Conservation (phyloP, 2,888 invertebrate genomes). For the Chrysotoxum bicinctum region DNA sequence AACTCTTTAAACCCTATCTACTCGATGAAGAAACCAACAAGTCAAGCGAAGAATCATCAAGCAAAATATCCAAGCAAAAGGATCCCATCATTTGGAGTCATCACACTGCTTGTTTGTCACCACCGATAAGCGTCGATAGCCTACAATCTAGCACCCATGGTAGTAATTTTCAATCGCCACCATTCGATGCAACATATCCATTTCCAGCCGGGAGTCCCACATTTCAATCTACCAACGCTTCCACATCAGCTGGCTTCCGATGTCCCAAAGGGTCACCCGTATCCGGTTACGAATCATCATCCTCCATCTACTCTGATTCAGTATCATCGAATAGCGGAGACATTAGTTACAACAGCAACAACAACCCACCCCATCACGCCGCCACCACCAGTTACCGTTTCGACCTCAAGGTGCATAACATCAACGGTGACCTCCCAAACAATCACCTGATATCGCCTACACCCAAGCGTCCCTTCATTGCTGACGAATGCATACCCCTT, state of each 20-base stretch:
- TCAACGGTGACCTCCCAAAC: conserved; percentile 83
- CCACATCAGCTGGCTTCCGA: conserved; percentile 80
- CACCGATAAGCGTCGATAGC: conserved; percentile 70
- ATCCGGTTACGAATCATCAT: conserved; percentile 81
- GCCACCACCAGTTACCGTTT: conserved; percentile 80
- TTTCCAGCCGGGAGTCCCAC: conserved; percentile 78
- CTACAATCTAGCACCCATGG: conserved; percentile 63
- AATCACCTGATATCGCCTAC: conserved; percentile 82
- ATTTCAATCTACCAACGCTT: conserved; percentile 77
- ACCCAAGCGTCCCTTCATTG: conserved; percentile 72
- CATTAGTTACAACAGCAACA: conserved; percentile 13
- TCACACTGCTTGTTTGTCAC: conserved; percentile 75
- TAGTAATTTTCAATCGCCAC: conserved; percentile 77
- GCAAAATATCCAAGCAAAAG: conserved; percentile 74
- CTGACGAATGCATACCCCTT: conserved; percentile 54
- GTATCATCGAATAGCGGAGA: conserved; percentile 74
- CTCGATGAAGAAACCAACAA: conserved; percentile 85
- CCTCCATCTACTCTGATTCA: conserved; percentile 80
- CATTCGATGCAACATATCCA: conserved; percentile 75
- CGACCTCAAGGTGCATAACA: conserved; percentile 83
- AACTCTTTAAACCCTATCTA: conserved; percentile 90
- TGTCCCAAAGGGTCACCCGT: conserved; percentile 81
- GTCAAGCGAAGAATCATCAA: conserved; percentile 57
- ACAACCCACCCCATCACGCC: conserved; percentile 14
- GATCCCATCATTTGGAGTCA: conserved; percentile 80